phyloP scores from a whole-genome alignment of 2,888 invertebrate genomes.

The Sarcophaga carnaria region DNA sequence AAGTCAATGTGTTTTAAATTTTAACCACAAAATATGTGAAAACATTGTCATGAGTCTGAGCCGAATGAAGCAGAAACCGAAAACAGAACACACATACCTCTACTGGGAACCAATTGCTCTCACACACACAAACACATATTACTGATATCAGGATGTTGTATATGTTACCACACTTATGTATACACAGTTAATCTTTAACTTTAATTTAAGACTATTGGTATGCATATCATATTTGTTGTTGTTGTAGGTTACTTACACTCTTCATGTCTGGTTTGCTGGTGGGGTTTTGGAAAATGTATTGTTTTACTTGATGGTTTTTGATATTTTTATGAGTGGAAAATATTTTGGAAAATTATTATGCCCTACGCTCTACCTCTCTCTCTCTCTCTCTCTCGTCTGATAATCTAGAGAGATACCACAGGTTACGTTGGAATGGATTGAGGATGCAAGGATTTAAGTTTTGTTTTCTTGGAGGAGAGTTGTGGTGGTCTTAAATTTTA shows the following conservation, averaged over 20 bases:
- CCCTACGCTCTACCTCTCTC: not conserved
- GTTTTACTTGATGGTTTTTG: constrained; percentile 46
- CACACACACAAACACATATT: not conserved
- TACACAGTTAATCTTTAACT: constrained; percentile 26
- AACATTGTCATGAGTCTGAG: constrained; percentile 52
- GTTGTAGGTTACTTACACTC: not conserved
- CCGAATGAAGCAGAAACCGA: not conserved
- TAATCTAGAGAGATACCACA: not conserved
- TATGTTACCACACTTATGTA: constrained; percentile 20
- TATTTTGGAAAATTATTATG: not conserved
- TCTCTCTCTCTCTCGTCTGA: not conserved
- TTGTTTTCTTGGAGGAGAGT: too few species aligned
- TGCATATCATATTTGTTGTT: not conserved
- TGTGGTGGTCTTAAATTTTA: too few species aligned
- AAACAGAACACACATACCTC: constrained; percentile 2
- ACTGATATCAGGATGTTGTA: not conserved
- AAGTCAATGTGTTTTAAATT: constrained; percentile 55
- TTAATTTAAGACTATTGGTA: constrained; percentile 17
- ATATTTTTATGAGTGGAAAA: constrained; percentile 50
- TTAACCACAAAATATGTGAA: constrained; percentile 67
- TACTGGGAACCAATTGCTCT: not conserved
- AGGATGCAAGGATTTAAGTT: too few species aligned
- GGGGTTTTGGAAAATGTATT: constrained; percentile 29
- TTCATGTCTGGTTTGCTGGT: constrained; percentile 10
- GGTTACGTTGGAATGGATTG: not conserved